A percentile compares a stretch with the other conserved stretches of the same genome.
Evolutionary conservation across 1,140 invertebrate genomes (phyloP).

Genomic region (Dreissena rostriformis): DNA sequence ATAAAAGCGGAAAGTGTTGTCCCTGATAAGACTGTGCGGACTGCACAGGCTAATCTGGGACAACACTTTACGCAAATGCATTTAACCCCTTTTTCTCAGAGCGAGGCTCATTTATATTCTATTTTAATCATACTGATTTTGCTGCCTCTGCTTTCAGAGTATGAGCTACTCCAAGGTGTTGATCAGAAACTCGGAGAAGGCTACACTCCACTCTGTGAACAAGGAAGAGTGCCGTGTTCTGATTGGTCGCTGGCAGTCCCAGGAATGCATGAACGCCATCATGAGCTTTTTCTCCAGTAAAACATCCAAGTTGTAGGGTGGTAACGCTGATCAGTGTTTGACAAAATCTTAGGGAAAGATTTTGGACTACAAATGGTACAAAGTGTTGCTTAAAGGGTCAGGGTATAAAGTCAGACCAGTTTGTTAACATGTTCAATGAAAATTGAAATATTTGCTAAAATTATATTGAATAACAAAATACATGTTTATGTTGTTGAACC

Average conservation of each 20-base stretch:
- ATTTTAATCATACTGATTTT: not conserved
- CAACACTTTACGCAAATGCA: no score
- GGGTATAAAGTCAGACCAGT: not conserved
- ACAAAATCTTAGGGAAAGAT: no score
- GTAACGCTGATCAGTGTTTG: no score
- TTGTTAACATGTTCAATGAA: no score
- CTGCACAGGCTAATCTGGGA: no score
- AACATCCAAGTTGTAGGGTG: slow-evolving; percentile 60
- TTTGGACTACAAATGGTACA: no score
- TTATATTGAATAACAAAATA: no score
- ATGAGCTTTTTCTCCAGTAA: slow-evolving; percentile 81
- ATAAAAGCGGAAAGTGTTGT: no score
- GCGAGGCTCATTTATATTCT: not conserved
- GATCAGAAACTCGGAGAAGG: slow-evolving; percentile 80
- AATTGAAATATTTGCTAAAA: no score
- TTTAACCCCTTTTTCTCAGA: no score
- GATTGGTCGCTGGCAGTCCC: slow-evolving; percentile 84
- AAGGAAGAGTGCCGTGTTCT: slow-evolving; percentile 83
- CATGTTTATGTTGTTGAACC: no score
- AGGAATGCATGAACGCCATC: slow-evolving; percentile 85
- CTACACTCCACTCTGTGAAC: slow-evolving; percentile 83
- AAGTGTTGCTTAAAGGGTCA: not conserved
- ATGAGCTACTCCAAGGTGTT: slow-evolving; percentile 84
- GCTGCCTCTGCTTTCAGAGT: slow-evolving; percentile 77
- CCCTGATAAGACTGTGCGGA: no score